phyloP scores from a whole-genome alignment of 2,113 vertebrate species.

The Tupaia tana region DNA sequence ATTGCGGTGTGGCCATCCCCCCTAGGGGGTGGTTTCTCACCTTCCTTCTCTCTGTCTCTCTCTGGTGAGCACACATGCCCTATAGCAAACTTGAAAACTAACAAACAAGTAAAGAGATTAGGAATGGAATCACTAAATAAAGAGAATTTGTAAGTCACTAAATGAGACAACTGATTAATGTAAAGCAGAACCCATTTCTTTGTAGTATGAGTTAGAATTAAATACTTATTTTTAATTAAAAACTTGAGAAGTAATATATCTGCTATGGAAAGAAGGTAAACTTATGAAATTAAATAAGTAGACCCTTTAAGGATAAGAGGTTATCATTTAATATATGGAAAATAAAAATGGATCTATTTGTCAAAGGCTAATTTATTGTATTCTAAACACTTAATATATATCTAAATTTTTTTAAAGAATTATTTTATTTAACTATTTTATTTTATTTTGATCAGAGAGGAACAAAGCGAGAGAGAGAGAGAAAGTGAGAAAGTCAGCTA shows the following conservation, averaged over 20 bases:
- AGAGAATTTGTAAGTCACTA: not conserved
- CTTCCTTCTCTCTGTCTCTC: too few relatives aligned
- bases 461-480: too few relatives aligned
- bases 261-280: constrained; percentile 12
- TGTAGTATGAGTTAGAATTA: not conserved
- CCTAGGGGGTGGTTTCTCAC: too few relatives aligned
- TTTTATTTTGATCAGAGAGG: too few relatives aligned
- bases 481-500: too few relatives aligned
- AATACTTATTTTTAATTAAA: constrained; percentile 42
- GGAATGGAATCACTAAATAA: constrained; percentile 14
- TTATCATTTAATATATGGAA: not conserved
- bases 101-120: not conserved
- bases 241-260: not conserved
- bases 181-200: not conserved
- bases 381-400: not conserved
- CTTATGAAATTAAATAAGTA: not conserved
- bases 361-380: not conserved
- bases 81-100: too few relatives aligned
- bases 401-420: too few relatives aligned
- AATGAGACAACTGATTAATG: not conserved
- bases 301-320: constrained; percentile 38
- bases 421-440: too few relatives aligned
- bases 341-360: constrained; percentile 9
- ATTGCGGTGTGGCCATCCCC: too few relatives aligned
- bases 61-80: too few relatives aligned